Evolutionary conservation across 2,888 invertebrate genomes (phyloP), one percentile per base, ranked within the genome.

Genomic region (Chymomyza fuscimana): DNA sequence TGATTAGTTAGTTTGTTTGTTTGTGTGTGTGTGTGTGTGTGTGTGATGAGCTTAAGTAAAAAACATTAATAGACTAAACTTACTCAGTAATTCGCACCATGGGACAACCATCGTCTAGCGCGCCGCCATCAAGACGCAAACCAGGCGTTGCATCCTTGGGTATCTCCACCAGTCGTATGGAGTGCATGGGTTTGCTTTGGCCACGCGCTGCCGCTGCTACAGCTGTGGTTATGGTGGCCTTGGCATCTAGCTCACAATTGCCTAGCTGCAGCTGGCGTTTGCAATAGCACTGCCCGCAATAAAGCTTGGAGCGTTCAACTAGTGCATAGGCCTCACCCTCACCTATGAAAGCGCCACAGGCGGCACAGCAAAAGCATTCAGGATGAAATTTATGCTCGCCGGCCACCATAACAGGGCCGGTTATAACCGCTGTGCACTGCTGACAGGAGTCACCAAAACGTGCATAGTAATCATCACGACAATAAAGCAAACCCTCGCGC

Each of bases 361-460:
- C 94, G 62, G 93, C 93, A 91, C 98, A 98, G 87, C 96, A 95
- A 92, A 98, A 98, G 93, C 98, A 98, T 93, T 98, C 98, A 59
- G 98, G 97, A 93, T 98, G 98, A 93, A 97, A 98, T 91, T 97
- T 97, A 92, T 97, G 97, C 89, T 97, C 97, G 40, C 98, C 98
- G 25, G 98, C 98, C 74, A 97, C 95, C 98, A 98, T 98, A 77
- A 97, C 97, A 32, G 98, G 97, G 0, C 98, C 98, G 0, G 97
- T 91, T 60, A 92, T 92, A 2, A 92, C 89, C 59, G 89, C 80
- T 70, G 95, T 94, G 92, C 98, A 98, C 88, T 97, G 96, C 89
- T 97, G 97, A 89, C 98, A 98, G 67, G 95, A 95, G 92, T 97
- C 97, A 0, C 97, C 97, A 90, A 95, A 98, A 69, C 96, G 94